Percentiles rank a stretch among this genome's conserved stretches.
Evolutionary conservation across 2,888 invertebrate genomes (phyloP).

Genomic region (Phengaris alcon): DNA sequence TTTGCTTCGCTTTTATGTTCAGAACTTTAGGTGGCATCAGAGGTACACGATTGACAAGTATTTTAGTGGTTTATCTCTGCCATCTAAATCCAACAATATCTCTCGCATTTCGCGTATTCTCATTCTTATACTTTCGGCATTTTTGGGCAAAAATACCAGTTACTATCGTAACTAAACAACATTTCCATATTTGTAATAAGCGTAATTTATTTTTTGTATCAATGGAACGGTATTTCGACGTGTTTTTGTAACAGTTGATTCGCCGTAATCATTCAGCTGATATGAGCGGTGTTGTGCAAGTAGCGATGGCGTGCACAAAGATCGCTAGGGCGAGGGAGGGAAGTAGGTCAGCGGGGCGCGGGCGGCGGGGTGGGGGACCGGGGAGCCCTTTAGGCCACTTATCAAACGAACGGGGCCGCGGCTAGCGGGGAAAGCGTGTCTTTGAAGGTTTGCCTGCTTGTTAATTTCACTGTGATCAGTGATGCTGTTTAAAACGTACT

Average conservation of each 20-base stretch:
- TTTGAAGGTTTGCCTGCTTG: conserved; percentile 58
- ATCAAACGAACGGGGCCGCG: conserved; percentile 57
- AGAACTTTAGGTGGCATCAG: neutral
- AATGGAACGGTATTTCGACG: conserved; percentile 1
- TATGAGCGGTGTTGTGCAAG: conserved; percentile 72
- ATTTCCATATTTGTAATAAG: neutral
- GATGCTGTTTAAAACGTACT: conserved; percentile 34
- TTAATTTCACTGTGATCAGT: conserved; percentile 41
- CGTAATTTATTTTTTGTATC: conserved; percentile 9
- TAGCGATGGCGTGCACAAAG: conserved; percentile 70
- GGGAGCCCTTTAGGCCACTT: conserved; percentile 76
- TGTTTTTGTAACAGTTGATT: conserved; percentile 40
- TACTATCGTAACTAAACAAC: too few relatives aligned
- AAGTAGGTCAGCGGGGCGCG: conserved; percentile 47
- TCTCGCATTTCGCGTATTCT: too few relatives aligned
- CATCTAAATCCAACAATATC: neutral
- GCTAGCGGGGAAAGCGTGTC: conserved; percentile 68
- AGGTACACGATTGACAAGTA: neutral
- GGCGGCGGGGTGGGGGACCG: conserved; percentile 55
- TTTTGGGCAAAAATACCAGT: too few relatives aligned
- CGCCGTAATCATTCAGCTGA: conserved; percentile 72
- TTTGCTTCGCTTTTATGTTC: neutral
- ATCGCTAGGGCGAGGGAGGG: conserved; percentile 69
- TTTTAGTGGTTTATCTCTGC: neutral
- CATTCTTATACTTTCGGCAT: too few relatives aligned